phyloP scores from a whole-genome alignment of 2,797 vertebrate genomes.

The Glossophaga mutica region DNA sequence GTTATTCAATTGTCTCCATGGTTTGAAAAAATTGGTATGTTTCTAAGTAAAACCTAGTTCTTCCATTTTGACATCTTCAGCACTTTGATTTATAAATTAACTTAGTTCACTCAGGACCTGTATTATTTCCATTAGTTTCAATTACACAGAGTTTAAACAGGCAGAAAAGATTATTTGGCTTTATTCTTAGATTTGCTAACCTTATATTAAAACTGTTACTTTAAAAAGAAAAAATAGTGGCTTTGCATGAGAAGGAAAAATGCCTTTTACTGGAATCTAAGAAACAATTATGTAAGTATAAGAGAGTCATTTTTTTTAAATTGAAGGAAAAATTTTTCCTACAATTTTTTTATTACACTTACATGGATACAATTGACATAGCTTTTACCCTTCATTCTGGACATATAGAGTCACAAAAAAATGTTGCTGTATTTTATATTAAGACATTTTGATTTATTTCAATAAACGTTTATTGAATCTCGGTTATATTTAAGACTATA shows the following conservation, averaged over 20 bases:
- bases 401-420: not conserved
- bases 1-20: not conserved
- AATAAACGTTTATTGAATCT: not conserved
- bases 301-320: not conserved
- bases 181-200: not conserved
- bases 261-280: not conserved
- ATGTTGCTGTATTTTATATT: not conserved
- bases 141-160: not conserved
- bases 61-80: not conserved
- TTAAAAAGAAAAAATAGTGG: not conserved
- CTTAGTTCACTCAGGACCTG: not conserved
- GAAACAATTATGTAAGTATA: not conserved
- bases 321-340: not conserved
- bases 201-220: not conserved
- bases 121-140: not conserved
- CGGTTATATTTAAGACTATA: not conserved
- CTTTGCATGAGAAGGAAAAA: not conserved
- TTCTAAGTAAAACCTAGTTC: not conserved
- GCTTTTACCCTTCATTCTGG: not conserved
- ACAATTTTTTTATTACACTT: not conserved
- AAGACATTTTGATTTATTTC: not conserved
- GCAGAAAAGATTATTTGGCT: not conserved
- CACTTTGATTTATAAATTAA: not conserved
- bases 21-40: not conserved
- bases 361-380: not conserved